Evolutionary conservation across 1,140 invertebrate species (phyloP).

Genomic region (Danaus melanippus): DNA sequence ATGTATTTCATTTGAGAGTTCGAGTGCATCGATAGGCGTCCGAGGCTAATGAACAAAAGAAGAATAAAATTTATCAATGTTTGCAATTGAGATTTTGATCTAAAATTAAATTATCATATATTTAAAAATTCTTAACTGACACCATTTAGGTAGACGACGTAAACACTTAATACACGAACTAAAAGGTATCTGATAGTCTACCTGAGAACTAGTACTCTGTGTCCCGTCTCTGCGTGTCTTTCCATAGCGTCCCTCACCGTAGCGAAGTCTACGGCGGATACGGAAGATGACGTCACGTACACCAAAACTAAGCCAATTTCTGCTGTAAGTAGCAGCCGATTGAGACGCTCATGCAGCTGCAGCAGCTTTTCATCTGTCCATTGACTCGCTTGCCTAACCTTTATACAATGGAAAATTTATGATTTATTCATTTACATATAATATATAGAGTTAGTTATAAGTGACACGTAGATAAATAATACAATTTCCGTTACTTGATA

Average conservation of each 20-base stretch:
- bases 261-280: slow-evolving; percentile 33
- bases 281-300: slow-evolving; percentile 33
- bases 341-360: slow-evolving; percentile 33
- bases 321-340: slow-evolving; percentile 28
- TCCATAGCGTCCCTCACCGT: slow-evolving; percentile 43
- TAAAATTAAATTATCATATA: no score
- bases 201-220: slow-evolving; percentile 38
- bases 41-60: slow-evolving; percentile 30
- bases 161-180: not conserved
- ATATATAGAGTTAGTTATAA: not conserved
- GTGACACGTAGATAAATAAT: no score
- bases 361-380: slow-evolving; percentile 28
- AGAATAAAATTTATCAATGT: slow-evolving; percentile 1
- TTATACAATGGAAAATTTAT: not conserved
- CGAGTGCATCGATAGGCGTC: slow-evolving; percentile 33
- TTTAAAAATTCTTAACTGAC: no score
- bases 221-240: slow-evolving; percentile 22
- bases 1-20: slow-evolving; percentile 30
- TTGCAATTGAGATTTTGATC: no score
- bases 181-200: slow-evolving; percentile 9
- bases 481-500: no score
- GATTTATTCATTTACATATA: not conserved
- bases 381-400: slow-evolving; percentile 8
- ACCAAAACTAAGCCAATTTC: slow-evolving; percentile 35
- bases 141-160: not conserved